Percentiles rank a stretch among this genome's conserved stretches.
Evolutionary conservation across 2,113 vertebrate genomes (phyloP).

Genomic region (Rhadina sibilatrix): DNA sequence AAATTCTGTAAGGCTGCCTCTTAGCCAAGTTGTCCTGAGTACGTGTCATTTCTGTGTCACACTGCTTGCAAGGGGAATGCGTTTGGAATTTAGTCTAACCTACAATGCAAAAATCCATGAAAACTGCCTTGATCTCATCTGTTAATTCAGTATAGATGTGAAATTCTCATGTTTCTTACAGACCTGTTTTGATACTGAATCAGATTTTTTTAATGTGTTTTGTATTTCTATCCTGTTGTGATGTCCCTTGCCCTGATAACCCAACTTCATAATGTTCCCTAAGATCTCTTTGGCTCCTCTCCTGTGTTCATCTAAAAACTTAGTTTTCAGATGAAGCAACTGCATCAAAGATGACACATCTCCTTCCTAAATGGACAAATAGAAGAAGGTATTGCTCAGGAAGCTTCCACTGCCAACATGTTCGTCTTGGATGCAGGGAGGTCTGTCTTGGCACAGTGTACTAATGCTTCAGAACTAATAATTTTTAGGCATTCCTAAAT

Average conservation of each 20-base stretch:
- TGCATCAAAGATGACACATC: neutral
- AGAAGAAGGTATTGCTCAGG: neutral
- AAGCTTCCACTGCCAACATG: neutral
- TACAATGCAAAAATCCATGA: neutral
- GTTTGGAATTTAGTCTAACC: neutral
- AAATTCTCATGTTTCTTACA: neutral
- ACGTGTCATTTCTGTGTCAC: rapidly evolving
- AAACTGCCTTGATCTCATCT: neutral
- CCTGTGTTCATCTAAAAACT: neutral
- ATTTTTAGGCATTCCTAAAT: neutral
- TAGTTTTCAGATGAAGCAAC: neutral
- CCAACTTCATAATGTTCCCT: neutral
- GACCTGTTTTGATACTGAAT: neutral
- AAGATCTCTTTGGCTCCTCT: neutral
- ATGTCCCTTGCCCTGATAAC: neutral
- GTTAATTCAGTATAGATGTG: neutral
- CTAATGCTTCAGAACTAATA: neutral
- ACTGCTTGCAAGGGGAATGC: neutral
- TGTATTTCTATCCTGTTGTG: neutral
- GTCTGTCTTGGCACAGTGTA: neutral
- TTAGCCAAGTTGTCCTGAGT: neutral
- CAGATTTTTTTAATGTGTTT: neutral
- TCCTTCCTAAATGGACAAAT: neutral
- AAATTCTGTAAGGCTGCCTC: neutral
- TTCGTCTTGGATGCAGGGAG: neutral